phyloP scores from a whole-genome alignment of 2,888 invertebrate genomes.

The Scaptomyza polygonia region DNA sequence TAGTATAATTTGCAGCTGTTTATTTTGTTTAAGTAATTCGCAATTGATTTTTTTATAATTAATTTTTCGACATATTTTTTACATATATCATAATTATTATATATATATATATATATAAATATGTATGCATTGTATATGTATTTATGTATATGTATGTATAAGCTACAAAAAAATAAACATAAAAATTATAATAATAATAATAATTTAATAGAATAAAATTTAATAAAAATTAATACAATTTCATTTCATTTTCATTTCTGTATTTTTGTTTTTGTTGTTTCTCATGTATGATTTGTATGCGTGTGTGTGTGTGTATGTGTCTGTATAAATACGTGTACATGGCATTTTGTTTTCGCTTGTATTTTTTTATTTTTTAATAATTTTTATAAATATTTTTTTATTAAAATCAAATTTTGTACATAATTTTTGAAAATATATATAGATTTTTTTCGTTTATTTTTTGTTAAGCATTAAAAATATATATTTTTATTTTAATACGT shows the following conservation, averaged over 20 bases:
- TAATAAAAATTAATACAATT: conserved; percentile 77
- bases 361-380: conserved; percentile 14
- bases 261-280: conserved; percentile 39
- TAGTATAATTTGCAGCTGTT: conserved; percentile 58
- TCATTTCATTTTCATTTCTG: conserved; percentile 50
- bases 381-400: conserved; percentile 14
- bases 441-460: conserved; percentile 12
- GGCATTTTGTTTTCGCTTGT: conserved; percentile 49
- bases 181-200: conserved; percentile 71
- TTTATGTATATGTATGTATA: conserved; percentile 45
- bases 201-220: conserved; percentile 77
- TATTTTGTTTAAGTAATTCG: conserved; percentile 43
- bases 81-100: conserved; percentile 11
- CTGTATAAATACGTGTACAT: conserved; percentile 67
- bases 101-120: conserved; percentile 1
- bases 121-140: conserved; percentile 37
- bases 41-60: conserved; percentile 56
- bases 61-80: conserved; percentile 51
- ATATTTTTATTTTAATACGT: conserved; percentile 25
- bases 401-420: conserved; percentile 64
- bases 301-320: conserved; percentile 32
- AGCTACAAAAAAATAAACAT: conserved; percentile 68
- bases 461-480: conserved; percentile 11
- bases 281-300: conserved; percentile 35
- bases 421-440: conserved; percentile 34